Conservation (phyloP, 35 echinoderm and acorn worm species). For the Amphiura filiformis region DNA sequence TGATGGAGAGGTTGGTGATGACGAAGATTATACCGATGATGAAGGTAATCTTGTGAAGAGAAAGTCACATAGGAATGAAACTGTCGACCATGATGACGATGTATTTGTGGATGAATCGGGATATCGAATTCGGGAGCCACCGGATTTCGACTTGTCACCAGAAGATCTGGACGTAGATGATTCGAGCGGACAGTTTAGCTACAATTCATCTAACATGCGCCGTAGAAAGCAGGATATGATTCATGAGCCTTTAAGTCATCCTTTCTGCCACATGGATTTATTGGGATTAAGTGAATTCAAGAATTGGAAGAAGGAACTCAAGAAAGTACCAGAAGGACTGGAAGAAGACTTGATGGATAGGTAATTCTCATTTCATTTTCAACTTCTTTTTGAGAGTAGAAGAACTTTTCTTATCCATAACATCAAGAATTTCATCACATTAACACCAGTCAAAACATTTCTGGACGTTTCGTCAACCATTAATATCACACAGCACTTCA, state of each 20-base stretch:
- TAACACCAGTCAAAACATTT: too few relatives aligned
- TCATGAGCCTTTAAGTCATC: slow-evolving; percentile 66
- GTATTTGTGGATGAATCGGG: slow-evolving; percentile 23
- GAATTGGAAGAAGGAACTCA: slow-evolving; percentile 74
- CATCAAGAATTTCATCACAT: too few relatives aligned
- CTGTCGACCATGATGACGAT: slow-evolving; percentile 33
- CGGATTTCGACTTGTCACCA: slow-evolving; percentile 47
- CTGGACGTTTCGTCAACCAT: too few relatives aligned
- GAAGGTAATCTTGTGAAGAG: not conserved
- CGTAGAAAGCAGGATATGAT: slow-evolving; percentile 58
- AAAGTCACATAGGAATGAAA: slow-evolving; percentile 26
- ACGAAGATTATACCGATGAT: not conserved
- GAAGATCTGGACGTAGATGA: slow-evolving; percentile 64
- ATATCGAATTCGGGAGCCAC: slow-evolving; percentile 49
- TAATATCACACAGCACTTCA: too few relatives aligned
- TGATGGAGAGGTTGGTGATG: slow-evolving; percentile 10
- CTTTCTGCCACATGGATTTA: slow-evolving; percentile 88
- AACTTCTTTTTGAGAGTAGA: too few relatives aligned
- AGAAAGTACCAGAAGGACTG: slow-evolving; percentile 52
- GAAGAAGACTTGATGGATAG: slow-evolving; percentile 66
- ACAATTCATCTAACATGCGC: slow-evolving; percentile 55
- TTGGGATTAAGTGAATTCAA: slow-evolving; percentile 70
- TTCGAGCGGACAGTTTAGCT: slow-evolving; percentile 34
- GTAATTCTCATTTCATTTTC: too few relatives aligned
- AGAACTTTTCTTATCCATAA: too few relatives aligned